These are phyloP conservation scores for Lethrus apterus DNA, from an alignment of 1,140 invertebrate genomes.

Conservation along the genomic window DNA sequence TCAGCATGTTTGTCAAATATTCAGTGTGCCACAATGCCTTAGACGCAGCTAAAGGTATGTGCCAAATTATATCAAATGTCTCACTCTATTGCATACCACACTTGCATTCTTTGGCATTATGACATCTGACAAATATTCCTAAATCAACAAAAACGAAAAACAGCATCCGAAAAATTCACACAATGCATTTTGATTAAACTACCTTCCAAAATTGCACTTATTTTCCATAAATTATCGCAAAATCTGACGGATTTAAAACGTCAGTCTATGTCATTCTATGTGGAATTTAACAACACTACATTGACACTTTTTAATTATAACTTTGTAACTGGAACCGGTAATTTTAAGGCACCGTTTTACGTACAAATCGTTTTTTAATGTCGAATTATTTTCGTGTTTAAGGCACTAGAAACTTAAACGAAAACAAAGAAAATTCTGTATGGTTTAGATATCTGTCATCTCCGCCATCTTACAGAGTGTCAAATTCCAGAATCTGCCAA, in stretches of 20 bases:
- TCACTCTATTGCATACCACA: constrained; percentile 34
- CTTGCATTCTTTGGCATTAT: constrained; percentile 33
- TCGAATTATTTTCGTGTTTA: constrained; percentile 16
- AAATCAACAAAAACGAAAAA: constrained; percentile 2
- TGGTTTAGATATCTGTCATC: constrained; percentile 40
- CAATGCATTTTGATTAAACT: constrained; percentile 21
- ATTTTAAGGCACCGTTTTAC: no score
- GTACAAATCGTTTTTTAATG: no score
- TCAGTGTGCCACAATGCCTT: constrained; percentile 25
- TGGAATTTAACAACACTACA: constrained; percentile 32
- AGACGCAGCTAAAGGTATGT: constrained; percentile 31
- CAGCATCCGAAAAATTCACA: constrained; percentile 1
- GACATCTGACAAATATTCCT: constrained; percentile 18
- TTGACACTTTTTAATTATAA: constrained; percentile 5
- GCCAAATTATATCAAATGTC: constrained; percentile 38
- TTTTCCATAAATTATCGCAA: constrained; percentile 31
- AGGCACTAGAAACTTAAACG: constrained; percentile 30
- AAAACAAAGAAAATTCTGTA: constrained; percentile 42
- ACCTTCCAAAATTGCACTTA: constrained; percentile 33
- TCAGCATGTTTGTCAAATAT: constrained; percentile 21
- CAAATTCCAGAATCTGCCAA: constrained; percentile 41
- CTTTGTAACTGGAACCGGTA: no score
- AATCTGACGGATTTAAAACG: constrained; percentile 35
- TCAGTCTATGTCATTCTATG: constrained; percentile 35
- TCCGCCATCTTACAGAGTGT: constrained; percentile 42